Base-by-base conservation (phyloP, 2,113 vertebrate species). In the Phyllostomus hastatus region DNA sequence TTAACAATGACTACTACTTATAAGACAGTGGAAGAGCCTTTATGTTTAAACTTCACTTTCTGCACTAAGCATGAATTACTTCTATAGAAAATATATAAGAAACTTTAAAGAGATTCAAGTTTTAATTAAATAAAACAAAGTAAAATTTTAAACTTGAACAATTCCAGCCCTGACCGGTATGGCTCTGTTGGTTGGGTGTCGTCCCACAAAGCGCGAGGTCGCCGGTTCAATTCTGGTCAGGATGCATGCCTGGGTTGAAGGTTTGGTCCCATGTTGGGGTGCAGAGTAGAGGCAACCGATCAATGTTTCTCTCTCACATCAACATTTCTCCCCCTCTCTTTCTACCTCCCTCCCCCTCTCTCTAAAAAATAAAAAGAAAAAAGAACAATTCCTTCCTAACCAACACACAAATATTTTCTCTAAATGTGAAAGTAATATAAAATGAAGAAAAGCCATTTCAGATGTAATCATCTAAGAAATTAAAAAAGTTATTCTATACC, bases 401-500 rank as follows among this genome's bases (percentile, higher is more conserved):
- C 52, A 81, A 76, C 33, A 88, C 0, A 87, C 8, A 93, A 93
- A 46, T 83, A 90, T 95, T 92, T 92, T 90, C 38, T 72, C 31
- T 72, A 86, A 78, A 70, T 48, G 9, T 92, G 61, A 76, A 50
- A 95, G 76, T 54, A 85, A 38, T 69, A 92, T 72, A 92, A 91
- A 95, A 83, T 33, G 7, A 93, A 96, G 22, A 73, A 79, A 79
- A 90, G 10, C 6, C 26, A 96, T 76, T 95, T 96, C 57, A 88
- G 57, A 88, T 38, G 4, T 89, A 91, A 87, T 61, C 31, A 76
- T 80, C 57, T 88, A 93, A 82, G 50, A 46, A 86, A 38, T 80
- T 54, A 22, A 69, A 78, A 76, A 88, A 17, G 22, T 94, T 50
- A 83, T 46, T 92, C 35, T 70, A 91, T 0, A 57, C 5, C 28